phyloP scores from a whole-genome alignment of 1,140 invertebrate species.

The Pseudobourletiella spinata region DNA sequence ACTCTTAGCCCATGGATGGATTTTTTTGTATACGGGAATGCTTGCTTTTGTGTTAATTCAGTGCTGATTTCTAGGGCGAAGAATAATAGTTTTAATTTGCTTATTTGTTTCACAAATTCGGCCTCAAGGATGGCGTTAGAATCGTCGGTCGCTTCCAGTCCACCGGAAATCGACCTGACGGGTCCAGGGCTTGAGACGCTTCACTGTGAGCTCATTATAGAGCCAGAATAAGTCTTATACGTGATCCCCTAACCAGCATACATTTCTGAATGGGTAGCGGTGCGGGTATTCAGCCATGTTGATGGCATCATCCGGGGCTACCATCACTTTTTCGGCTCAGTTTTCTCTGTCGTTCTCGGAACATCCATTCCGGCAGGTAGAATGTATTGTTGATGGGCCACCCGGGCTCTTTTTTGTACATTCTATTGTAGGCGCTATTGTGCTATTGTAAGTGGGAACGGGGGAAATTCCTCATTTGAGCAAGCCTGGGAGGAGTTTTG shows the following conservation, averaged over 20 bases:
- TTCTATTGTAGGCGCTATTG: no score
- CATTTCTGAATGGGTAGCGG: conserved; percentile 50
- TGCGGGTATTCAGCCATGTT: conserved; percentile 61
- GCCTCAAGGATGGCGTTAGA: conserved; percentile 89
- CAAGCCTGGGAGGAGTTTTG: conserved; percentile 31
- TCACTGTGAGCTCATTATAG: conserved; percentile 82
- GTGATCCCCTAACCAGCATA: conserved; percentile 47
- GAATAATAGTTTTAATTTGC: no score
- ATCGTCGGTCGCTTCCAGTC: conserved; percentile 58
- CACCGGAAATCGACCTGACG: conserved; percentile 86
- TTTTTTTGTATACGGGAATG: no score
- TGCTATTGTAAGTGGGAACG: background rate
- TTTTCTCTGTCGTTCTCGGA: background rate
- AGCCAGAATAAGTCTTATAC: conserved; percentile 56
- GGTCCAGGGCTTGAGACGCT: conserved; percentile 88
- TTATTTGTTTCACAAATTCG: no score
- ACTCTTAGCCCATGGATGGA: no score
- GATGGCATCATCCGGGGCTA: conserved; percentile 97
- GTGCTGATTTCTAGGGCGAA: no score
- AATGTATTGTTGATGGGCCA: background rate
- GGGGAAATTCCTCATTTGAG: conserved; percentile 19
- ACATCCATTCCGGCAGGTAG: background rate
- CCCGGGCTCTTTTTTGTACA: no score
- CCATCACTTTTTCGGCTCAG: conserved; percentile 86
- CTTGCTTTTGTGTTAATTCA: no score